A percentile compares a stretch with the other conserved stretches of the same genome.
Conservation (phyloP, 2,888 invertebrate species). For the Trilocha varians region DNA sequence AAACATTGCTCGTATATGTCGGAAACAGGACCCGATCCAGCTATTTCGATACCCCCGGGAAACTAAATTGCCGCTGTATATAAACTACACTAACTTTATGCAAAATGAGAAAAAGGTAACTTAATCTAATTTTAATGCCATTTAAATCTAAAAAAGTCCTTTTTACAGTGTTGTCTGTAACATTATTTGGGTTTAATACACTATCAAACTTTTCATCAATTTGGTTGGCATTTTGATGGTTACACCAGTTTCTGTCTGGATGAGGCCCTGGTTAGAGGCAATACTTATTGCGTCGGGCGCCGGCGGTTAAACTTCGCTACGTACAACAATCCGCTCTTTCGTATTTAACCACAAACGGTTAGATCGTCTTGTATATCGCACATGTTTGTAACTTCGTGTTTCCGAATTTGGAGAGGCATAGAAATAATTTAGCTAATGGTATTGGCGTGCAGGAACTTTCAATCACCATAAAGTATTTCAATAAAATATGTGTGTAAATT, state of each 20-base stretch:
- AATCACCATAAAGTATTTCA: no score
- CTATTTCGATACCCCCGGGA: no score
- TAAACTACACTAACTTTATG: no score
- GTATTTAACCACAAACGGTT: slow-evolving; percentile 52
- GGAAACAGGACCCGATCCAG: slow-evolving; percentile 24
- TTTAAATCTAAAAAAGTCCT: no score
- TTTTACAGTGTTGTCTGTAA: no score
- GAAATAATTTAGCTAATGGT: slow-evolving; percentile 1
- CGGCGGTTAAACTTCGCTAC: slow-evolving; percentile 52
- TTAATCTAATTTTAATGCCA: no score
- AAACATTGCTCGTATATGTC: slow-evolving; percentile 44
- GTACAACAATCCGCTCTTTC: slow-evolving; percentile 61
- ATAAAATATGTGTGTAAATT: no score
- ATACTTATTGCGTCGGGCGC: slow-evolving; percentile 47
- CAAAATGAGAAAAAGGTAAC: no score
- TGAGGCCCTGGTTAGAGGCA: slow-evolving; percentile 15
- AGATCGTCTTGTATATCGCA: slow-evolving; percentile 29
- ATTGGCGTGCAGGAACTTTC: no score
- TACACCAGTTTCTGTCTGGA: neutral
- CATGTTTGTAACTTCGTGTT: slow-evolving; percentile 8
- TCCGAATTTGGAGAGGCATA: slow-evolving; percentile 6
- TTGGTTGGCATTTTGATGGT: neutral
- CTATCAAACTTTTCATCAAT: no score
- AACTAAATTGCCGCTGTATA: no score
- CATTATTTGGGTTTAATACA: no score